Percentiles rank a stretch among this genome's conserved stretches.
phyloP scores from a whole-genome alignment of 2,113 vertebrate genomes.

The Laticauda laticaudata region DNA sequence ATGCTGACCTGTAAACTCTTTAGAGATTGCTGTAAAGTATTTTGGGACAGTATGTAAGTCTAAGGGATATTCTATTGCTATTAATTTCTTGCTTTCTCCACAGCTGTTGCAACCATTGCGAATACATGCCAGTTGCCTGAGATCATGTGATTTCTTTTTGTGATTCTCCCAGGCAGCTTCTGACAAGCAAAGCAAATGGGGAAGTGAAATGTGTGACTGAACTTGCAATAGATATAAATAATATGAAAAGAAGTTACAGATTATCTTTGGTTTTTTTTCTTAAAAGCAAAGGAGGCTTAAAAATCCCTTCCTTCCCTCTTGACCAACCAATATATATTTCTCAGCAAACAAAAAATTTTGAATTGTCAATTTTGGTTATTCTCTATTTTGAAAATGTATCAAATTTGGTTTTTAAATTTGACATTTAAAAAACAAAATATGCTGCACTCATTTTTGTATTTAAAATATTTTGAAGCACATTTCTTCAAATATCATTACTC shows the following conservation, averaged over 20 bases:
- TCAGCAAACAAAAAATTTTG: neutral
- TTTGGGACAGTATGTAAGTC: neutral
- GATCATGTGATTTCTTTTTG: too few relatives aligned
- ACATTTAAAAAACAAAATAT: neutral
- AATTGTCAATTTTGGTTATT: too few relatives aligned
- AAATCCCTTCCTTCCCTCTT: neutral
- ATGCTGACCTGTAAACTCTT: neutral
- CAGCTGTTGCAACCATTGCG: neutral
- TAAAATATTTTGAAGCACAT: neutral
- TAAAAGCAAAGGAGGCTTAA: neutral
- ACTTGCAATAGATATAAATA: neutral
- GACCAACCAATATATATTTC: neutral
- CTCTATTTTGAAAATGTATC: too few relatives aligned
- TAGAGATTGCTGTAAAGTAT: neutral
- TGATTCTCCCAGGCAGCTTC: too few relatives aligned
- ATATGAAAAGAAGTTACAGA: neutral
- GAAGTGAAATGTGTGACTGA: too few relatives aligned
- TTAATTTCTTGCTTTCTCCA: neutral
- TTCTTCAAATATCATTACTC: neutral
- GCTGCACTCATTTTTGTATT: neutral
- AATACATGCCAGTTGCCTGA: too few relatives aligned
- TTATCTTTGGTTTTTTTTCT: neutral
- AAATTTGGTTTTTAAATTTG: too few relatives aligned
- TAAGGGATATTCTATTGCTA: neutral
- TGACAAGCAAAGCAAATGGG: too few relatives aligned